A percentile compares a stretch with the other conserved stretches of the same genome.
Evolutionary conservation across 2,888 invertebrate genomes (phyloP).

Genomic region (Parnassius apollo): DNA sequence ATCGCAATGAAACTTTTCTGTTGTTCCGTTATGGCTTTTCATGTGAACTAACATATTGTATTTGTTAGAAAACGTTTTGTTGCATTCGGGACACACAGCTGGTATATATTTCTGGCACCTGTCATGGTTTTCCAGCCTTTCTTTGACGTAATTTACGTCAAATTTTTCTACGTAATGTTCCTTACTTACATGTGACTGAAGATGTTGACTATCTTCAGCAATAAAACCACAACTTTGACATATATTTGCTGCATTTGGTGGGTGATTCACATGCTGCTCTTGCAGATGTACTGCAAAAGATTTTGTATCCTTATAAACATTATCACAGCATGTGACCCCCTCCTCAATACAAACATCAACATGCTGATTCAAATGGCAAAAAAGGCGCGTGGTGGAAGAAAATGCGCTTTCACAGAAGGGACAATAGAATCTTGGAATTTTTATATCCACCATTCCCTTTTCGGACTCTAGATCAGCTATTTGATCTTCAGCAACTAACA

Average conservation of each 20-base stretch:
- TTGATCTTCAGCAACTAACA: slow-evolving; percentile 42
- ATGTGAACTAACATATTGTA: slow-evolving; percentile 72
- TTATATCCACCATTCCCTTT: slow-evolving; percentile 11
- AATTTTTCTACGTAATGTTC: slow-evolving; percentile 32
- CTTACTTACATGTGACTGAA: slow-evolving; percentile 40
- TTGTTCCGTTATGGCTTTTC: slow-evolving; percentile 54
- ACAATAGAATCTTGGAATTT: slow-evolving; percentile 43
- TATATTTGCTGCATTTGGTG: slow-evolving; percentile 24
- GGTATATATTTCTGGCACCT: slow-evolving; percentile 58
- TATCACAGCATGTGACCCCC: slow-evolving; percentile 49
- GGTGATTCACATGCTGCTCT: slow-evolving; percentile 39
- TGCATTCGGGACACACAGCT: slow-evolving; percentile 72
- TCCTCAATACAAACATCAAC: slow-evolving; percentile 41
- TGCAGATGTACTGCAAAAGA: slow-evolving; percentile 52
- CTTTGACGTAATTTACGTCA: slow-evolving; percentile 27
- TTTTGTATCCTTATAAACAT: slow-evolving; percentile 40
- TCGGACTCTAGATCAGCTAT: slow-evolving; percentile 35
- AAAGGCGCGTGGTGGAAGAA: slow-evolving; percentile 51
- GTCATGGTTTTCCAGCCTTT: slow-evolving; percentile 29
- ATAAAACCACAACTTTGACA: slow-evolving; percentile 50
- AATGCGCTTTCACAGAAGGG: slow-evolving; percentile 57
- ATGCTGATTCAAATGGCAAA: slow-evolving; percentile 57
- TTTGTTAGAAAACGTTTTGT: slow-evolving; percentile 71
- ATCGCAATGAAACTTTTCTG: slow-evolving; percentile 50
- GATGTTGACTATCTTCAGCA: slow-evolving; percentile 32